A percentile compares a stretch with the other conserved stretches of the same genome.
phyloP scores from a whole-genome alignment of 1,140 invertebrate species.

The Hyphantria cunea region DNA sequence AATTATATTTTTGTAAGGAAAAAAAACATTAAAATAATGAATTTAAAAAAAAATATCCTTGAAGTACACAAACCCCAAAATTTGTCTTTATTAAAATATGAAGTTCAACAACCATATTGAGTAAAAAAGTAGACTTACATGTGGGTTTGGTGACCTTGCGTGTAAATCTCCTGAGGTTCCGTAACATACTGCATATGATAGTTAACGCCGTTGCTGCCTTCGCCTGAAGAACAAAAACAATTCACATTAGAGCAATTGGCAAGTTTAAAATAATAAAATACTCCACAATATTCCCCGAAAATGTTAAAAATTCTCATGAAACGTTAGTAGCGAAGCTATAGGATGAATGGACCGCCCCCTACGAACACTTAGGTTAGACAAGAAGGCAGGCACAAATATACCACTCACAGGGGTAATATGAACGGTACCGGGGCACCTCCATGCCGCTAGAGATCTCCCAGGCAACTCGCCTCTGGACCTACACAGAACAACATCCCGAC shows the following conservation, averaged over 20 bases:
- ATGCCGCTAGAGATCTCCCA: conserved; percentile 70
- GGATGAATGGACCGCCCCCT: background rate
- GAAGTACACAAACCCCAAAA: too few species aligned
- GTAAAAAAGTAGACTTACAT: conserved; percentile 82
- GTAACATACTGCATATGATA: conserved; percentile 87
- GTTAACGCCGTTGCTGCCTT: conserved; percentile 76
- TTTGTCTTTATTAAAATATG: too few species aligned
- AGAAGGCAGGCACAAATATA: background rate
- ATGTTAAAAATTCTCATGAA: conserved; percentile 2
- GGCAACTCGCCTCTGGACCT: conserved; percentile 64
- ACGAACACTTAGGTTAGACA: conserved; percentile 16
- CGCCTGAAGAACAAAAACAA: conserved; percentile 52
- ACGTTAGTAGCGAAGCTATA: background rate
- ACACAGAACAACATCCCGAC: conserved; percentile 33
- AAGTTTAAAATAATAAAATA: background rate
- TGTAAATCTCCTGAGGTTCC: conserved; percentile 84
- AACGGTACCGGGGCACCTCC: conserved; percentile 75
- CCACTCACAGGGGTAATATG: conserved; percentile 72
- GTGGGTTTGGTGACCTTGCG: conserved; percentile 83
- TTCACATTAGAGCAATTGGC: conserved; percentile 20
- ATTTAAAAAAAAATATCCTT: too few species aligned
- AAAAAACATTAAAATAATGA: too few species aligned
- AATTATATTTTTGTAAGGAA: too few species aligned
- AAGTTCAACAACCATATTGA: background rate
- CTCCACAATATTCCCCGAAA: background rate